phyloP scores from a whole-genome alignment of 2,113 vertebrate genomes.

The Cacatua alba region DNA sequence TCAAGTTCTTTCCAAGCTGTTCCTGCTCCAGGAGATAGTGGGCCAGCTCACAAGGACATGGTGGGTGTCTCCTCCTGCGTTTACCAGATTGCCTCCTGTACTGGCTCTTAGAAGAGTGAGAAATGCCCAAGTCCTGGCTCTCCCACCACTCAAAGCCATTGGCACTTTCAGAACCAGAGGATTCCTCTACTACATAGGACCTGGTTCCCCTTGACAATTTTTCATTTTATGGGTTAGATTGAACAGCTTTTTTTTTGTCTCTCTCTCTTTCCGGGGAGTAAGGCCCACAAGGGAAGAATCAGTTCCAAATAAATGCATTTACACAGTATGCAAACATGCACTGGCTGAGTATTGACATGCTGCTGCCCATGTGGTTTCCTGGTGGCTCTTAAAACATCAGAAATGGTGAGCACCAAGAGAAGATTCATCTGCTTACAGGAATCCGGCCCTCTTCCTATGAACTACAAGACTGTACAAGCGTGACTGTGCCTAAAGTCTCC shows the following conservation, averaged over 20 bases:
- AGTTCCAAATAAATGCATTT: neutral
- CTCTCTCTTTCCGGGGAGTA: accelerated
- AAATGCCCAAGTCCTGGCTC: neutral
- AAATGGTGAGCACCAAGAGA: neutral
- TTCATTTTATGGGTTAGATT: neutral
- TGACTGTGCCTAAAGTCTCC: neutral
- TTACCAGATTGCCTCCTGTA: neutral
- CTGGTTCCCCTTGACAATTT: neutral
- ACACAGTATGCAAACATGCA: neutral
- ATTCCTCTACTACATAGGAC: neutral
- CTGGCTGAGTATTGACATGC: neutral
- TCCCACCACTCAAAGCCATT: neutral
- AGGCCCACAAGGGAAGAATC: accelerated
- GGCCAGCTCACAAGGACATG: neutral
- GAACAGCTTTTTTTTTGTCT: neutral
- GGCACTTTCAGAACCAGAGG: neutral
- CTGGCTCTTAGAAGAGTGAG: neutral
- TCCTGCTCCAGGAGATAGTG: neutral
- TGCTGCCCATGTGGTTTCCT: neutral
- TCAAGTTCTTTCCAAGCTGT: neutral
- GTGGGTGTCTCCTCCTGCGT: neutral
- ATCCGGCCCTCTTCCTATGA: neutral
- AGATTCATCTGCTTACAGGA: neutral
- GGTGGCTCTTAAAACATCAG: neutral
- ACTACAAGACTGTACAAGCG: neutral